A percentile compares a stretch with the other conserved stretches of the same genome.
Conservation (phyloP, 2,113 vertebrate species). For the Petromus typicus region DNA sequence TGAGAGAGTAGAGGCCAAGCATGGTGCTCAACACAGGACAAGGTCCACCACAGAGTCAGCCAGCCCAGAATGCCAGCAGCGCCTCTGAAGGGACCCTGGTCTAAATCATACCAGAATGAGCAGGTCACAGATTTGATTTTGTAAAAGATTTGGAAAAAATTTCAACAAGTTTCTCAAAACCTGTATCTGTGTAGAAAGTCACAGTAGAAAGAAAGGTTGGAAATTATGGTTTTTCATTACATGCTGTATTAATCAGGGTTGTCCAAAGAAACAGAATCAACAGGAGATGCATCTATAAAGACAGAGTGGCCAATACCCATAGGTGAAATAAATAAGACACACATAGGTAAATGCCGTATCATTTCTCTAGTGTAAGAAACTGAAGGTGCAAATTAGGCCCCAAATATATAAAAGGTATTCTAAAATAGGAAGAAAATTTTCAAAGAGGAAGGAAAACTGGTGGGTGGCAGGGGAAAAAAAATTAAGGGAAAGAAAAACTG, state of each 20-base stretch:
- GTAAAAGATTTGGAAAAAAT: background rate
- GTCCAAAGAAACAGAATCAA: slow-evolving; percentile 19
- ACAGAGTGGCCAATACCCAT: background rate
- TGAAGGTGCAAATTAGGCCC: no score
- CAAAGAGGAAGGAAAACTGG: no score
- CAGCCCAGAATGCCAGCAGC: background rate
- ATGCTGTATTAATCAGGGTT: background rate
- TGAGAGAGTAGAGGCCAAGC: background rate
- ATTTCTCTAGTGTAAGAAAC: no score
- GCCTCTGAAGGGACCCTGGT: background rate
- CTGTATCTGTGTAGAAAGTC: background rate
- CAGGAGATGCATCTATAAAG: background rate
- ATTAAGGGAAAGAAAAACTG: no score
- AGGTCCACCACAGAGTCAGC: background rate
- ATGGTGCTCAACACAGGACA: background rate
- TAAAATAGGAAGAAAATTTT: no score
- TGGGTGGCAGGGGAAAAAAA: no score
- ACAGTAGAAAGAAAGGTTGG: background rate
- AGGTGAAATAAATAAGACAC: no score
- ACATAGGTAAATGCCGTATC: no score
- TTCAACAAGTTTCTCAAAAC: background rate
- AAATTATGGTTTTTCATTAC: background rate
- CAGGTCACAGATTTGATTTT: background rate
- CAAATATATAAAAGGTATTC: no score
- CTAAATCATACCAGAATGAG: background rate